A percentile compares a stretch with the other conserved stretches of the same genome.
Conservation (phyloP, 2,113 vertebrate genomes). For the Antechinus stuartii region DNA sequence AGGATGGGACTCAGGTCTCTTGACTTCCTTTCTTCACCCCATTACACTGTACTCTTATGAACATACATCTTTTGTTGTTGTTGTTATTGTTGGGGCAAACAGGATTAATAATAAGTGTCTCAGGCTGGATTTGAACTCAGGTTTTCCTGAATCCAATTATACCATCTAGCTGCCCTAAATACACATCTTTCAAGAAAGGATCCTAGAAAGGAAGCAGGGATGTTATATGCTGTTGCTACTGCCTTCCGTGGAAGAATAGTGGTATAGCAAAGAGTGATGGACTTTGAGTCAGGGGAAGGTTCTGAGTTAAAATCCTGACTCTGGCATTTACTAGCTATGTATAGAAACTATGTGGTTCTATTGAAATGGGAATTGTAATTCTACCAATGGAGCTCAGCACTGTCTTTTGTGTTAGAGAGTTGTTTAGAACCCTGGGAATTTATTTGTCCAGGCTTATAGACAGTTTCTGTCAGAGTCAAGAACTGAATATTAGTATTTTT, state of each 20-base stretch:
- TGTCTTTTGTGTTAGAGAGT: neutral
- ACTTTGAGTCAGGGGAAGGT: neutral
- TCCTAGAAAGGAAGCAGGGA: neutral
- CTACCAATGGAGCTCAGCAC: no score
- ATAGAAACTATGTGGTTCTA: neutral
- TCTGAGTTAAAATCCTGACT: neutral
- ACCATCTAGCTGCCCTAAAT: neutral
- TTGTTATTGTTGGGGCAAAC: neutral
- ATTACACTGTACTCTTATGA: neutral
- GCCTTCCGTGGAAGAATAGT: neutral
- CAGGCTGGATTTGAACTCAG: neutral
- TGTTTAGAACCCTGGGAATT: neutral
- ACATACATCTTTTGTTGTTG: neutral
- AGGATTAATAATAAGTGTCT: neutral
- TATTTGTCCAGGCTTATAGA: neutral
- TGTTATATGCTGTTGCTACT: neutral
- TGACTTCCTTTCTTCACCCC: neutral
- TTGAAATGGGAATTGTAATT: neutral
- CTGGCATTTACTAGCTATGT: neutral
- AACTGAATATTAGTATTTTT: neutral
- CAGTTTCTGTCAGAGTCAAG: neutral
- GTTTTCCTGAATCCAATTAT: neutral
- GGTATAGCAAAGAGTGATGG: neutral
- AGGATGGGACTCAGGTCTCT: neutral
- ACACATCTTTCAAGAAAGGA: neutral